These are phyloP conservation scores for Apamea anceps DNA, from an alignment of 2,888 invertebrate species.

Conservation along the genomic window DNA sequence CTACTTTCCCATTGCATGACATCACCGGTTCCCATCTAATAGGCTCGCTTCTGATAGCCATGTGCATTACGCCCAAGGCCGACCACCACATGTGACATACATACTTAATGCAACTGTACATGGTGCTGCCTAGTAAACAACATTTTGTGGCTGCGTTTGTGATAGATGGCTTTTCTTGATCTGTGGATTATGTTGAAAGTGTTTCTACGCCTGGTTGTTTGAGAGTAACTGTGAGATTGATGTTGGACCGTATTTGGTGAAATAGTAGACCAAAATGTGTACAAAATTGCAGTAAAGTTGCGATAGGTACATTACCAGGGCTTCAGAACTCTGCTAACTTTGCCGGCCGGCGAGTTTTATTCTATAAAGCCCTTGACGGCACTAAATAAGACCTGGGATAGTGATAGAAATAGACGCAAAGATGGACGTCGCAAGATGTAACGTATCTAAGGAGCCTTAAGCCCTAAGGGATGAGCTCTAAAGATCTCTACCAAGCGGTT, in stretches of 20 bases:
- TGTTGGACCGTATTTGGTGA: neutral
- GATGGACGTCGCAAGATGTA: neutral
- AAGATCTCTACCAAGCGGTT: slow-evolving; percentile 5
- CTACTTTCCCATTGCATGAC: slow-evolving; percentile 44
- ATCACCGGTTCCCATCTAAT: slow-evolving; percentile 31
- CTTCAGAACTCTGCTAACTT: neutral
- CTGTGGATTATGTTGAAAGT: neutral
- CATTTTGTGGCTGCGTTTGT: slow-evolving; percentile 48
- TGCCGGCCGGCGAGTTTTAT: neutral
- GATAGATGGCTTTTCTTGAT: slow-evolving; percentile 39
- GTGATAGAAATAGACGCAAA: neutral
- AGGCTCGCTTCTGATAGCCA: slow-evolving; percentile 40
- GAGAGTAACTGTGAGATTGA: neutral
- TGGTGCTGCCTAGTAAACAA: slow-evolving; percentile 48
- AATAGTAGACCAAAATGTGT: neutral
- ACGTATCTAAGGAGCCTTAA: neutral
- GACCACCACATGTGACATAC: slow-evolving; percentile 52
- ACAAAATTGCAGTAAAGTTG: neutral
- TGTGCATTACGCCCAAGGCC: slow-evolving; percentile 55
- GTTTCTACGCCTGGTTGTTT: slow-evolving; percentile 11
- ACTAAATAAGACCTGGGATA: neutral
- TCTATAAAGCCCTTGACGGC: neutral
- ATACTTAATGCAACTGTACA: slow-evolving; percentile 55
- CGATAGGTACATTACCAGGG: neutral
- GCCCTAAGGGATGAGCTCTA: neutral